Evolutionary conservation across 2,888 invertebrate species (phyloP).

Genomic region (Limnephilus auricula): DNA sequence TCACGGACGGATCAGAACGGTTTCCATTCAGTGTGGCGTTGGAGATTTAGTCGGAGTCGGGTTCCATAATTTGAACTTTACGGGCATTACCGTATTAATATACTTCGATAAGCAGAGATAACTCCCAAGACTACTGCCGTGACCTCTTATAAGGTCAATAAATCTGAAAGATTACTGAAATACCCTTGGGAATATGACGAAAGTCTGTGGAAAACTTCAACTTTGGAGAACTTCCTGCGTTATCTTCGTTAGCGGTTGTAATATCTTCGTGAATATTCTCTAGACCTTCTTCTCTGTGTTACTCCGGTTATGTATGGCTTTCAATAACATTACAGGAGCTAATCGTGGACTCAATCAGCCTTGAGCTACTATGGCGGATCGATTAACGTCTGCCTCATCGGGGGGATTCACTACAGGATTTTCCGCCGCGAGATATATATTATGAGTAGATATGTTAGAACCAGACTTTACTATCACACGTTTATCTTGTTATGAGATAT

Average conservation of each 20-base stretch:
- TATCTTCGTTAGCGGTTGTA: slow-evolving; percentile 29
- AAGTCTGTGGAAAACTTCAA: not conserved
- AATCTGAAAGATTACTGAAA: not conserved
- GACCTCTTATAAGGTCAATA: not conserved
- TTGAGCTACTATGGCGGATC: slow-evolving; percentile 7
- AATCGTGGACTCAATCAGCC: slow-evolving; percentile 32
- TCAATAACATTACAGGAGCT: slow-evolving; percentile 29
- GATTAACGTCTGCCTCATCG: not conserved
- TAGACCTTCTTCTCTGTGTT: not conserved
- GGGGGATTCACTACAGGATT: not conserved
- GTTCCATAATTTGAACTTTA: no score
- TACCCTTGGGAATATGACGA: not conserved
- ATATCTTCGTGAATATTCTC: slow-evolving; percentile 23
- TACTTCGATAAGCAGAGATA: not conserved
- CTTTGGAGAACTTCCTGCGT: not conserved
- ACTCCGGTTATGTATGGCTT: slow-evolving; percentile 16
- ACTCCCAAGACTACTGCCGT: not conserved
- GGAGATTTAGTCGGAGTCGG: no score
- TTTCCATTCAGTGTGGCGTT: no score
- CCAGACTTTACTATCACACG: no score
- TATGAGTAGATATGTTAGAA: no score
- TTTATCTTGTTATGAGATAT: no score
- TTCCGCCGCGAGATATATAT: not conserved
- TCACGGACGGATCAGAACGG: no score
- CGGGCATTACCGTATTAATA: no score